Percentiles rank a stretch among this genome's conserved stretches.
phyloP scores from a whole-genome alignment of 1,140 invertebrate genomes.

The Drosophila serrata region DNA sequence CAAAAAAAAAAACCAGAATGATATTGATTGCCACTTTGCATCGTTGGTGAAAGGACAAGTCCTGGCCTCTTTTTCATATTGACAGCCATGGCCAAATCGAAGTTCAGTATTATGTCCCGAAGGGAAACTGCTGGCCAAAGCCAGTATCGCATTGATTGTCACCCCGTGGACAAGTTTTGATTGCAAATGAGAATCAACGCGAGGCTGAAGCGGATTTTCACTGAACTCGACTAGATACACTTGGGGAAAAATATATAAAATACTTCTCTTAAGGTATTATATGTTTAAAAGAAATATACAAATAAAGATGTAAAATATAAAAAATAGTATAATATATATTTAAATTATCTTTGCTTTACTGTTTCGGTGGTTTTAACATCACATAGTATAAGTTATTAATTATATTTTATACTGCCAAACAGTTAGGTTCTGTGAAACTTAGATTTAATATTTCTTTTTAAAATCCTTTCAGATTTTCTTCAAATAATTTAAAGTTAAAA shows the following conservation, averaged over 20 bases:
- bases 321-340: too few relatives aligned
- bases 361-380: too few relatives aligned
- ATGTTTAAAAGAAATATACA: neutral
- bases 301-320: neutral
- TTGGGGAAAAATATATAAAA: neutral
- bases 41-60: neutral
- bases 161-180: constrained; percentile 62
- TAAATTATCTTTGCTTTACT: too few relatives aligned
- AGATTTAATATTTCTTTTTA: neutral
- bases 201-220: constrained; percentile 7
- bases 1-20: neutral
- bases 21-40: constrained; percentile 46
- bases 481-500: neutral
- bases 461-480: neutral
- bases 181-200: constrained; percentile 68
- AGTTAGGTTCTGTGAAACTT: too few relatives aligned
- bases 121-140: constrained; percentile 12
- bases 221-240: constrained; percentile 6
- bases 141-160: constrained; percentile 67
- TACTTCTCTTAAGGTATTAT: neutral
- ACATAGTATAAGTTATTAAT: too few relatives aligned
- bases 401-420: too few relatives aligned
- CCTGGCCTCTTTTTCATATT: constrained; percentile 7
- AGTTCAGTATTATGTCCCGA: constrained; percentile 20
- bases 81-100: constrained; percentile 13